phyloP scores from a whole-genome alignment of 2,797 vertebrate genomes.

The Myotis findleyi region DNA sequence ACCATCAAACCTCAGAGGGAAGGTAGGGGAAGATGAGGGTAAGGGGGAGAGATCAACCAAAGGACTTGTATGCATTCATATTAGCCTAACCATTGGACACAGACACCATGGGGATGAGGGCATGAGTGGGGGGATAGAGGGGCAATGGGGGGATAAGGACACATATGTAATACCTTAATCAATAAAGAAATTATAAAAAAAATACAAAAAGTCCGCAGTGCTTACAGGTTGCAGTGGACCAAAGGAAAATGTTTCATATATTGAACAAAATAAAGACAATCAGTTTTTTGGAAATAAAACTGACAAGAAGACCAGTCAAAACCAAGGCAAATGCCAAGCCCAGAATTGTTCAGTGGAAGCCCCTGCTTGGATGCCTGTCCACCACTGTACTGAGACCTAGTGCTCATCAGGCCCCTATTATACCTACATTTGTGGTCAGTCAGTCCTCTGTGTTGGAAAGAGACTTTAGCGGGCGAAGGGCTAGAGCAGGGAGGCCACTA shows the following conservation, averaged over 20 bases:
- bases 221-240: slow-evolving; percentile 72
- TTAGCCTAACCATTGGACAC: too few species aligned
- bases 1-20: too few species aligned
- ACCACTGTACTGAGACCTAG: slow-evolving; percentile 84
- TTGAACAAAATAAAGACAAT: slow-evolving; percentile 80
- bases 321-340: slow-evolving; percentile 89
- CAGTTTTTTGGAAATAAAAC: slow-evolving; percentile 74
- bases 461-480: background rate
- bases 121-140: too few species aligned
- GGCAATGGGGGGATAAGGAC: too few species aligned
- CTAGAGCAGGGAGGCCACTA: background rate
- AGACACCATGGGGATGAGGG: too few species aligned
- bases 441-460: background rate
- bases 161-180: too few species aligned
- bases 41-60: too few species aligned
- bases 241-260: slow-evolving; percentile 68
- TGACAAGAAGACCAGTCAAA: slow-evolving; percentile 85
- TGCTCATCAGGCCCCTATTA: too few species aligned
- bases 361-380: slow-evolving; percentile 89
- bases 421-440: background rate
- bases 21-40: too few species aligned
- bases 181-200: too few species aligned
- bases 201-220: slow-evolving; percentile 56
- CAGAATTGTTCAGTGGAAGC: slow-evolving; percentile 89
- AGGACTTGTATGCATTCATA: too few species aligned